Base-by-base conservation (phyloP, 1,140 invertebrate species). In the Caerostris darwini region DNA sequence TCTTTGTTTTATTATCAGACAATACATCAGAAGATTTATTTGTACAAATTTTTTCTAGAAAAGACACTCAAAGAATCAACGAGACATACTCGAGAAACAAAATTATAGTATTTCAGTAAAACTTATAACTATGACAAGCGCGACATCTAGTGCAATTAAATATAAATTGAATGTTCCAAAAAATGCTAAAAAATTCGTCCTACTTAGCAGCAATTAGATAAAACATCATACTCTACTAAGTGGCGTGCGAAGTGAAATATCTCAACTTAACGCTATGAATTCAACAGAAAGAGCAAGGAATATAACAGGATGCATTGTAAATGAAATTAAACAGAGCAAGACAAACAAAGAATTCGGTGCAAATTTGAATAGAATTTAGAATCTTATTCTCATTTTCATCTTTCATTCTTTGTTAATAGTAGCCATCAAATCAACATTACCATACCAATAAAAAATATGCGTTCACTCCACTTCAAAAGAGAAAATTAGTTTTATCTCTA, bases 341-440 rank as follows among this genome's bases (percentile, higher is more conserved):
- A 50, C 34, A 77, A 34, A 50, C 53, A 12, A 53, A 77, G 71
- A 53, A 10, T 50, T 77, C 34, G 19, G 10, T 10, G 71, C 34
- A 77, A 77, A 77, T 77, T 10, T 77, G 71, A 77, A 77, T 77
- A 77, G 71, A 77, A 77, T 50, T 50, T 77, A 50, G 71, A 77
- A 50, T 19, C 50, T 77, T 12, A 50, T 34, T 12, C 71, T 77
- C 34, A 77, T 77, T 77, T 77, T 77, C 71, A 77, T 77, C 71
- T 10, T 77, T 77, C 3, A 50, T 77, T 14, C 71, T 53, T 77
- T 77, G 71, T 77, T 77, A 12, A 5, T 10, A 77, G 34, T 50
- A 50, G 34, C 7, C 34, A 77, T 53, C 71, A 77, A 77, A 77
- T 77, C 8, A 77, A 34, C 50, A 34, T 50, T 71, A 71, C 50